Conservation (phyloP, 2,888 invertebrate species). For the Phortica okadai region DNA sequence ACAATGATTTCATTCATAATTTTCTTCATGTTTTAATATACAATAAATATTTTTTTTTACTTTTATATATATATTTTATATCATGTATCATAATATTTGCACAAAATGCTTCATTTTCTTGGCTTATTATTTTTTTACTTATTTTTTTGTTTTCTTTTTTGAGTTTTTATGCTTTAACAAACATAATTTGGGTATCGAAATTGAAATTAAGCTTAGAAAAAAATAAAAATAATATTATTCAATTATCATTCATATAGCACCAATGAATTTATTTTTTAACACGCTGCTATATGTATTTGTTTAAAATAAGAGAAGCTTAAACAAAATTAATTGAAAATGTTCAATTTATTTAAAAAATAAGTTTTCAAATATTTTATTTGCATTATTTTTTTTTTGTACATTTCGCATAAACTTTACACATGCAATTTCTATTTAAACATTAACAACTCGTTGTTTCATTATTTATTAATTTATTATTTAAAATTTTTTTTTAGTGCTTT, state of each 20-base stretch:
- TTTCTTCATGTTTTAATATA: constrained; percentile 43
- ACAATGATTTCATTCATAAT: constrained; percentile 43
- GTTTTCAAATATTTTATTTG: neutral
- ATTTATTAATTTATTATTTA: constrained; percentile 32
- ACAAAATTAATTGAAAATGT: constrained; percentile 37
- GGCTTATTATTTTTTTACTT: neutral
- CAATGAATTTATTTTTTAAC: constrained; percentile 38
- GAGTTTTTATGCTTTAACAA: neutral
- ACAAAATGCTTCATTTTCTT: constrained; percentile 14
- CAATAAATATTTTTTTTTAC: constrained; percentile 36
- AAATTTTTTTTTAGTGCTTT: constrained; percentile 39
- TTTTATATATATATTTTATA: constrained; percentile 36
- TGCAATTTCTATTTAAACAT: constrained; percentile 5
- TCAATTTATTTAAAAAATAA: constrained; percentile 45
- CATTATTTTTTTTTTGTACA: constrained; percentile 54
- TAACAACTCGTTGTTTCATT: constrained; percentile 29
- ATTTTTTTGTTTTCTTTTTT: neutral
- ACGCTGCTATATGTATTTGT: neutral
- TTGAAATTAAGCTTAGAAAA: neutral
- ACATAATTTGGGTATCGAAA: neutral
- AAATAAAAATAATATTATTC: neutral
- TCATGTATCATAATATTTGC: neutral
- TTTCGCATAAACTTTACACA: constrained; percentile 53
- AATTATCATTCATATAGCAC: constrained; percentile 58
- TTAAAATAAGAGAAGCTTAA: constrained; percentile 38